Percentiles rank a stretch among this genome's conserved stretches.
Evolutionary conservation across 1,140 invertebrate species (phyloP).

Genomic region (Sarcophaga peregrina): DNA sequence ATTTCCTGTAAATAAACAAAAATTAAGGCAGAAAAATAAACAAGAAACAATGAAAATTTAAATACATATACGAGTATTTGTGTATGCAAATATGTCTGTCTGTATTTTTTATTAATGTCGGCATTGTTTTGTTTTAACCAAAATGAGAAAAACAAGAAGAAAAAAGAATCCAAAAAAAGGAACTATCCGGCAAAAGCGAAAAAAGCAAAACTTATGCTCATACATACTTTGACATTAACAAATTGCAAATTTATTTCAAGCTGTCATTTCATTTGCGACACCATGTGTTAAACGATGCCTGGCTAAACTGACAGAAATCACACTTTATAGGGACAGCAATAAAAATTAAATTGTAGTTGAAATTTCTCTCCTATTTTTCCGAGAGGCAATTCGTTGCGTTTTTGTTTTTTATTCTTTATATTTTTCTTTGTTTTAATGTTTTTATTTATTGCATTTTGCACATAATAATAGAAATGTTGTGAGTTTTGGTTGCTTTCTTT

Average conservation of each 20-base stretch:
- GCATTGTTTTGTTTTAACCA: not conserved
- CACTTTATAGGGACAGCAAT: conserved; percentile 27
- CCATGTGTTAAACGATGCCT: conserved; percentile 33
- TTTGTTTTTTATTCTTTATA: too few relatives aligned
- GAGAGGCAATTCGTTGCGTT: too few relatives aligned
- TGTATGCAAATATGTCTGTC: not conserved
- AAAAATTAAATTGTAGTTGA: not conserved
- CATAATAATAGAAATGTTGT: too few relatives aligned
- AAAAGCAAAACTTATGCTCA: not conserved
- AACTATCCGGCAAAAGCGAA: not conserved
- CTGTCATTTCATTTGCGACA: conserved; percentile 37
- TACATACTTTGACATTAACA: conserved; percentile 24
- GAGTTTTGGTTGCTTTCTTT: too few relatives aligned
- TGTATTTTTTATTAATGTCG: conserved; percentile 3
- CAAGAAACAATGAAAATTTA: not conserved
- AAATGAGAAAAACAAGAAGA: not conserved
- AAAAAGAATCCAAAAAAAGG: not conserved
- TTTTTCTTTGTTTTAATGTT: too few relatives aligned
- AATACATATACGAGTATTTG: not conserved
- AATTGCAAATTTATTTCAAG: conserved; percentile 39
- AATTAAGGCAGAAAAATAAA: too few relatives aligned
- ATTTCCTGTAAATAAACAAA: too few relatives aligned
- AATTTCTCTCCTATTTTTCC: too few relatives aligned
- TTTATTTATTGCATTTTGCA: too few relatives aligned
- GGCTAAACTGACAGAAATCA: conserved; percentile 36